Evolutionary conservation across 2,797 vertebrate species (phyloP), one percentile per base, ranked within the genome.

Genomic region (Melanotaenia nigrans): DNA sequence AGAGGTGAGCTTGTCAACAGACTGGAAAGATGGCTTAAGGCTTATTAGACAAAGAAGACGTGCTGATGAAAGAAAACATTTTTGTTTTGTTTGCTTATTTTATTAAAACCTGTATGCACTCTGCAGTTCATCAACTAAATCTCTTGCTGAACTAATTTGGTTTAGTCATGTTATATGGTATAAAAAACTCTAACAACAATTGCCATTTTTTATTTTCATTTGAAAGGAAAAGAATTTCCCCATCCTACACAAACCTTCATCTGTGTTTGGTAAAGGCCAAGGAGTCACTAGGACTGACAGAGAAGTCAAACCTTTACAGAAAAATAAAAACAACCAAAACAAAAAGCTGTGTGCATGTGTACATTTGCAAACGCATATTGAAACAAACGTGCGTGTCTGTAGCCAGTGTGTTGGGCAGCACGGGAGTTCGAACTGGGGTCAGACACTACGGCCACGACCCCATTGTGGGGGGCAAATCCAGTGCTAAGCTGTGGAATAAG

Each of bases 391-490:
- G 56, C 58, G 20, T 25, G 92, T 95, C 94, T 93, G 92, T 90
- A 94, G 91, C 86, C 90, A 74, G 53, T 79, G 92, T 83, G 92
- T 90, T 80, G 71, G 90, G 36, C 65, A 36, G 36, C 3, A 45
- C 65, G 82, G 4, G 65, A 87, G 95, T 94, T 96, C 95, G 88
- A 86, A 83, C 73, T 11, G 81, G 91, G 95, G 96, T 96, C 96
- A 97, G 95, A 96, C 94, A 88, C 88, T 55, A 72, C 68, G 89
- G 91, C 93, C 94, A 92, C 83, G 89, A 91, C 93, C 92, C 94
- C 93, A 95, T 96, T 97, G 96, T 97, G 87, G 94, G 89, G 81
- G 88, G 79, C 90, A 97, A 96, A 97, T 96, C 96, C 95, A 87
- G 91, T 81, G 86, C 87, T 97, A 96, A 97, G 95, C 95, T 96